phyloP scores from a whole-genome alignment of 1,140 invertebrate species.

The Chionoecetes opilio region DNA sequence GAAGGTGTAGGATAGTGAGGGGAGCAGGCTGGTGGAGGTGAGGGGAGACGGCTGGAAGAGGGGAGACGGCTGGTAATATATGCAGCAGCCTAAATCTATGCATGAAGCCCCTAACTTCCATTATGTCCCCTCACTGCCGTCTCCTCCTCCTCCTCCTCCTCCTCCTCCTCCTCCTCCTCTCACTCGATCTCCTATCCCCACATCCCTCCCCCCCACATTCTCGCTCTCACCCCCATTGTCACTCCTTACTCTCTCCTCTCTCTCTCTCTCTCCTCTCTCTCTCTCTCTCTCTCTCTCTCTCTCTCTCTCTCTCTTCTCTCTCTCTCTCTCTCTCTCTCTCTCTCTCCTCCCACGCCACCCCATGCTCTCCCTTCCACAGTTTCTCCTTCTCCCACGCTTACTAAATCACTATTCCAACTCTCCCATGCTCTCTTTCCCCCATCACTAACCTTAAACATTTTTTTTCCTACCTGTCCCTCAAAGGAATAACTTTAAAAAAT shows the following conservation, averaged over 20 bases:
- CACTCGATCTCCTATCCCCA: neutral
- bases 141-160: neutral
- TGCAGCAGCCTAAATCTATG: neutral
- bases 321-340: conserved; percentile 27
- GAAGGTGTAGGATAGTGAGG: neutral
- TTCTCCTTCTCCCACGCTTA: neutral
- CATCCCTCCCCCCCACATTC: neutral
- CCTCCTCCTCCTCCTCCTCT: neutral
- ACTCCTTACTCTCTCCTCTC: neutral
- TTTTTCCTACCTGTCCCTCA: too few relatives aligned
- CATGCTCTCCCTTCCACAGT: neutral
- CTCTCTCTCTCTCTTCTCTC: conserved; percentile 45
- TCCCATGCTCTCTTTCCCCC: too few relatives aligned
- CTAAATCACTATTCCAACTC: too few relatives aligned
- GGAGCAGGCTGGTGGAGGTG: neutral
- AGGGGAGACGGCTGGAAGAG: neutral
- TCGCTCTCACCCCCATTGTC: neutral
- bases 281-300: conserved; percentile 34
- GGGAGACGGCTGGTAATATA: conserved; percentile 3
- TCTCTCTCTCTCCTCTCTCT: neutral
- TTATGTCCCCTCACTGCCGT: neutral
- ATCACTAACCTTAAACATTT: too few relatives aligned
- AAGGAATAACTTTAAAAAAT: too few relatives aligned
- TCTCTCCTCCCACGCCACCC: neutral
- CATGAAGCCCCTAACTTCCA: conserved; percentile 18